phyloP scores from a whole-genome alignment of 2,113 vertebrate species.

The Orcinus orca region DNA sequence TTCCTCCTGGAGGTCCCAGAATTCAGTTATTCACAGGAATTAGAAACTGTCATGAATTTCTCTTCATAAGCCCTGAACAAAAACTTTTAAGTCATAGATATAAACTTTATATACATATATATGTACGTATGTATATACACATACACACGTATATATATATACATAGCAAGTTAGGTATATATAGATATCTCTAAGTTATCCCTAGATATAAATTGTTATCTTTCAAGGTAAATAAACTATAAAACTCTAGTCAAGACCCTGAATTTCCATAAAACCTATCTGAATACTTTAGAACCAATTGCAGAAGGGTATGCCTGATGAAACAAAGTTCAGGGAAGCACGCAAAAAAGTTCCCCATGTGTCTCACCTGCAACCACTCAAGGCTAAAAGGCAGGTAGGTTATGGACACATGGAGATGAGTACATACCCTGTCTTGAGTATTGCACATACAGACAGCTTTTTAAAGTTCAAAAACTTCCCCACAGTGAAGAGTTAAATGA shows the following conservation, averaged over 20 bases:
- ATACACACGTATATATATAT: background rate
- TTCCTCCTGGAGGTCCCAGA: background rate
- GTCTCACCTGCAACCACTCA: background rate
- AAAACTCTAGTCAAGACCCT: background rate
- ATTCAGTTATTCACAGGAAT: background rate
- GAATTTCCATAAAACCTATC: background rate
- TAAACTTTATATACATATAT: background rate
- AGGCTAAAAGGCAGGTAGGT: background rate
- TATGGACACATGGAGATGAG: too few relatives aligned
- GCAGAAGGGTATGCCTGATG: background rate
- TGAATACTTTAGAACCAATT: background rate
- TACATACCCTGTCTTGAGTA: background rate
- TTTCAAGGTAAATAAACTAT: background rate
- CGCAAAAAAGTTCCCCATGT: background rate
- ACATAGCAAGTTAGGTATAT: background rate
- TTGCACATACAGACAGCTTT: background rate
- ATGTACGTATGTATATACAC: background rate
- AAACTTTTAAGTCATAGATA: background rate
- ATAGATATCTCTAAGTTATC: background rate
- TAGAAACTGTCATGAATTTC: background rate
- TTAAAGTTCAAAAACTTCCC: background rate
- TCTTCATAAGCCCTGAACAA: background rate
- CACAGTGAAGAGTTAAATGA: background rate
- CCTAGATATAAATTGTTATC: background rate
- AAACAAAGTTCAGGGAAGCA: background rate